Evolutionary conservation across 2,888 invertebrate species (phyloP).

Genomic region (Melanotus villosus): DNA sequence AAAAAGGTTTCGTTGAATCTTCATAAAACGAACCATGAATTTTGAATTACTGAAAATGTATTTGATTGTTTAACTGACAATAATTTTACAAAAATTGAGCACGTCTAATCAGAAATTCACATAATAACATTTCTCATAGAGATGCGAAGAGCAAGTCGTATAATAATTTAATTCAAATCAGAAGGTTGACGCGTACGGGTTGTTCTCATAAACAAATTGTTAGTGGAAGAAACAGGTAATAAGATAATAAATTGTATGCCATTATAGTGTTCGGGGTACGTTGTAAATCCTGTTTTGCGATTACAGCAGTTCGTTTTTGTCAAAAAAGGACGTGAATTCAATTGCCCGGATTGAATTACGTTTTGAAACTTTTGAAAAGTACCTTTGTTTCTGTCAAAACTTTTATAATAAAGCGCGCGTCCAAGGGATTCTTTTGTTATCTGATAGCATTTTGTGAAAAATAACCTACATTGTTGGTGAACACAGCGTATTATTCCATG

Average conservation of each 20-base stretch:
- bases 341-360: conserved; percentile 39
- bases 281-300: conserved; percentile 19
- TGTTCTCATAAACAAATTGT: conserved; percentile 1
- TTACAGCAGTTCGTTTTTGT: conserved; percentile 20
- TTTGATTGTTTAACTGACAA: no score
- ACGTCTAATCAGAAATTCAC: no score
- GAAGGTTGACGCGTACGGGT: no score
- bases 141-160: no score
- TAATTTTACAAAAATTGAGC: no score
- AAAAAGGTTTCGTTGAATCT: no score
- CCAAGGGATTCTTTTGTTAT: conserved; percentile 49
- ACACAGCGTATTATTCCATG: conserved; percentile 43
- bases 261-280: conserved; percentile 12
- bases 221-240: conserved; percentile 10
- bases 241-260: conserved; percentile 13
- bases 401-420: conserved; percentile 48
- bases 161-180: no score
- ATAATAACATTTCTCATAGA: no score
- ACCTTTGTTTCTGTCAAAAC: conserved; percentile 48
- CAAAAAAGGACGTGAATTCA: conserved; percentile 29
- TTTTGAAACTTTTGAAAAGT: conserved; percentile 44
- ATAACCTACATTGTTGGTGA: conserved; percentile 48
- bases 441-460: conserved; percentile 48
- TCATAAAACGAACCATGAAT: no score
- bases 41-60: no score